A percentile compares a stretch with the other conserved stretches of the same genome.
These are phyloP conservation scores for Chrysopilus asiliformis DNA, from an alignment of 2,888 invertebrate species.

Conservation along the genomic window DNA sequence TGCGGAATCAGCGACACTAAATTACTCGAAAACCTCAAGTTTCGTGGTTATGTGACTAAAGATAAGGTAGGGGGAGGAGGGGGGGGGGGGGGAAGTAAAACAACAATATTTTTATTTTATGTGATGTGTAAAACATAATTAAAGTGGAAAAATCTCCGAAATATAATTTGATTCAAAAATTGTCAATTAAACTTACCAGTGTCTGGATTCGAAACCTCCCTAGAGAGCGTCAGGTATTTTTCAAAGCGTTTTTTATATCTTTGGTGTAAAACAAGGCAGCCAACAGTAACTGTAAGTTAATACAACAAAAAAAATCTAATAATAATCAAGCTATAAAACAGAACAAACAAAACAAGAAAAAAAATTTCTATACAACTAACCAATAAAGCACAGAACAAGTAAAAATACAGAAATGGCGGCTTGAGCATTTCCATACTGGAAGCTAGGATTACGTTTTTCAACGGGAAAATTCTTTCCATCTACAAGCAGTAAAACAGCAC, in stretches of 20 bases:
- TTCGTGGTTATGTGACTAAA: too few species aligned
- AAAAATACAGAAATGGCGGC: constrained; percentile 64
- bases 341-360: too few species aligned
- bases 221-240: constrained; percentile 48
- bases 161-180: constrained; percentile 1
- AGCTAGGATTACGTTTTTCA: constrained; percentile 56
- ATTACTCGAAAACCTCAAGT: too few species aligned
- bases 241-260: constrained; percentile 59
- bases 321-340: not conserved
- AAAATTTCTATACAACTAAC: constrained; percentile 40
- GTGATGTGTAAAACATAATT: not conserved
- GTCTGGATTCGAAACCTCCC: constrained; percentile 42
- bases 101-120: too few species aligned
- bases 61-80: too few species aligned
- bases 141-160: not conserved
- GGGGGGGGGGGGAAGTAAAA: not conserved
- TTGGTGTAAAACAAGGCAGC: constrained; percentile 70
- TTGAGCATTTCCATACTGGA: constrained; percentile 63
- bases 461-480: constrained; percentile 38
- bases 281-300: constrained; percentile 52
- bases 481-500: constrained; percentile 47
- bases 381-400: constrained; percentile 63
- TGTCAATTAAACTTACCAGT: too few species aligned
- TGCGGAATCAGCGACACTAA: too few species aligned
- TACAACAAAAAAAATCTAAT: constrained; percentile 2